Base-by-base conservation (phyloP, 2,888 invertebrate genomes). In the Aleiodes alternator region DNA sequence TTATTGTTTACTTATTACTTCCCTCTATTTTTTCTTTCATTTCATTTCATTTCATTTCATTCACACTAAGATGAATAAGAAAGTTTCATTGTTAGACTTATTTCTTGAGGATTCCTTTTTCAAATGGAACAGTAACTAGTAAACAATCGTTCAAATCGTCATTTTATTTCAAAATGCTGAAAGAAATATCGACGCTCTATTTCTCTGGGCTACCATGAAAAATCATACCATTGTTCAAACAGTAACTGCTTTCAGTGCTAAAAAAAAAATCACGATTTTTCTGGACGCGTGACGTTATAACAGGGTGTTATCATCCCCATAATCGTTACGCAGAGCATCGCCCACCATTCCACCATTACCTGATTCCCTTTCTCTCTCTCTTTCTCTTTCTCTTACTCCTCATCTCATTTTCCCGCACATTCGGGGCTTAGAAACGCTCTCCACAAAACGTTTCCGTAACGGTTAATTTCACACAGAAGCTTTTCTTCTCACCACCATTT, bases 221-320 rank as follows among this genome's bases (percentile, higher is more conserved):
- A 53, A 53, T 53, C 3, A 1, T 53, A 6, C 14, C 14, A 16
- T 53, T 16, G 38, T 11, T 56, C 8, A 56, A 16, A 23, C 38
- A 43, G 43, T 43, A 43, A 8, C 43, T 43, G 23, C 16, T 48
- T 4, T 11, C 14, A 14, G 3, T 31, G 16, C 2, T 53, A 7
- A 55, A 55, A 64, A 69, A 74, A 64, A 70, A 66, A 70, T 71
- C 55, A 61, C 64, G 43, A 50, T 59, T 53, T 59, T 16, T 61
- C 43, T 70, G 56, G 43, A 59, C 56, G 38, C 66, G 50, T 75
- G 64, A 55, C 55, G 59, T 69, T 74, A 75, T 71, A 68, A 75
- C 71, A 72, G 48, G 72, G 75, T 43, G 78, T 78, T 78, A 79
- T 70, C 75, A 76, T 69, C 53, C 55, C 59, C 77, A 78, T 80